These are phyloP conservation scores for Protonibea diacanthus DNA, from an alignment of 2,797 vertebrate genomes.

Conservation along the genomic window DNA sequence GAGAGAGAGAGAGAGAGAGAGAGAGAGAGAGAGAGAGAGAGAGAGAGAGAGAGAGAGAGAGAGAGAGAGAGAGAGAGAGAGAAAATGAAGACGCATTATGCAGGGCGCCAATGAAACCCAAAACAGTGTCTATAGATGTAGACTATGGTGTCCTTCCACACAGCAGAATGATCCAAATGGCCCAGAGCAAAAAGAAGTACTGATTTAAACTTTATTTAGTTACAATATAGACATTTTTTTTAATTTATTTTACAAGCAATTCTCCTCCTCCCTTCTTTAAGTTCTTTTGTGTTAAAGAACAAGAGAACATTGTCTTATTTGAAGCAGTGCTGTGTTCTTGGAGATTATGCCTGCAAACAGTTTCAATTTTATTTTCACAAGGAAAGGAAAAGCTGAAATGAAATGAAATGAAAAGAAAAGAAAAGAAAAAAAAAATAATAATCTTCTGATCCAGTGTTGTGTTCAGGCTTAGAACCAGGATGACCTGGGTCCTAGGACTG, in stretches of 20 bases:
- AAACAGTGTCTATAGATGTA: neutral
- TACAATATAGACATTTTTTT: conserved; percentile 75
- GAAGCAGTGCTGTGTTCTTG: conserved; percentile 53
- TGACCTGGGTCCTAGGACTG: conserved; percentile 14
- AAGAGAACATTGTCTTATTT: conserved; percentile 34
- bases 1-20: too few species aligned
- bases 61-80: too few species aligned
- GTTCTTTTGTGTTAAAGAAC: conserved; percentile 39
- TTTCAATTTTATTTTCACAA: conserved; percentile 66
- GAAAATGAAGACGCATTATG: conserved; percentile 1
- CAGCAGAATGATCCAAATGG: conserved; percentile 57
- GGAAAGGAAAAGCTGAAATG: neutral
- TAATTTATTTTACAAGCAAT: conserved; percentile 75
- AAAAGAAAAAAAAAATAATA: conserved; percentile 50
- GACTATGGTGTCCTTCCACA: conserved; percentile 33
- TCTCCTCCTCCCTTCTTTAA: conserved; percentile 36
- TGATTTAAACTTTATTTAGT: conserved; percentile 80
- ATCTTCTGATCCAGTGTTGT: conserved; percentile 70
- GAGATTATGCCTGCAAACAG: conserved; percentile 67
- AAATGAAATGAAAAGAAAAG: conserved; percentile 21
- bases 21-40: too few species aligned
- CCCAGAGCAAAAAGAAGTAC: conserved; percentile 49
- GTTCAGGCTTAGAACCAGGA: conserved; percentile 19
- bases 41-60: too few species aligned
- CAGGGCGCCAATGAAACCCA: neutral